Evolutionary conservation across 2,113 vertebrate species (phyloP), one percentile per base, ranked within the genome.

Genomic region (Colossoma macropomum): DNA sequence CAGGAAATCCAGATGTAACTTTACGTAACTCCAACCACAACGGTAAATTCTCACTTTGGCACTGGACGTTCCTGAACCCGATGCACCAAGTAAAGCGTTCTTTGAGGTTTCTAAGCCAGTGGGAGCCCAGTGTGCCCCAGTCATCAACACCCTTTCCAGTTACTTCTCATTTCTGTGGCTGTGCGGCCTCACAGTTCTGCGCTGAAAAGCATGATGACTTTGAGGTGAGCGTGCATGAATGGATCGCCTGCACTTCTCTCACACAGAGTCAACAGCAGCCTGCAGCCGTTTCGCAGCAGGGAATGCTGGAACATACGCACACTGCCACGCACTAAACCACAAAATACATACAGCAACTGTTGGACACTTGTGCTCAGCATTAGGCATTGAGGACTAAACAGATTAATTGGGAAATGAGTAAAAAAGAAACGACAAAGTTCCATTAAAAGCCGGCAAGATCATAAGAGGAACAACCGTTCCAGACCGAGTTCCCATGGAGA

Each of bases 401-500:
- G 86, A 88, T 69, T 82, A 65, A 73, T 63, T 1, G 50, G 80
- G 88, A 84, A 90, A 83, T 87, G 82, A 87, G 76, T 62, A 79
- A 70, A 63, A 81, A 83, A 85, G 87, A 88, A 91, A 90, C 89
- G 90, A 86, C 80, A 28, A 86, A 90, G 89, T 90, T 92, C 92
- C 90, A 91, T 89, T 79, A 85, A 88, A 92, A 91, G 92, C 90
- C 90, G 86, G 89, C 91, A 91, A 93, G 94, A 94, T 95, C 93
- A 94, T 88, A 93, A 88, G 91, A 92, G 90, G 91, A 92, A 93
- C 93, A 92, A 90, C 92, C 93, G 92, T 93, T 94, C 93, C 91
- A 91, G 85, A 90, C 87, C 82, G 87, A 75, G 94, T 95, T 94
- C 91, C 94, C 93, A 95, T 95, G 93, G 94, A 91, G 93, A 95